Evolutionary conservation across 2,797 vertebrate species (phyloP), one percentile per base, ranked within the genome.

Genomic region (Steatocranus sp.): DNA sequence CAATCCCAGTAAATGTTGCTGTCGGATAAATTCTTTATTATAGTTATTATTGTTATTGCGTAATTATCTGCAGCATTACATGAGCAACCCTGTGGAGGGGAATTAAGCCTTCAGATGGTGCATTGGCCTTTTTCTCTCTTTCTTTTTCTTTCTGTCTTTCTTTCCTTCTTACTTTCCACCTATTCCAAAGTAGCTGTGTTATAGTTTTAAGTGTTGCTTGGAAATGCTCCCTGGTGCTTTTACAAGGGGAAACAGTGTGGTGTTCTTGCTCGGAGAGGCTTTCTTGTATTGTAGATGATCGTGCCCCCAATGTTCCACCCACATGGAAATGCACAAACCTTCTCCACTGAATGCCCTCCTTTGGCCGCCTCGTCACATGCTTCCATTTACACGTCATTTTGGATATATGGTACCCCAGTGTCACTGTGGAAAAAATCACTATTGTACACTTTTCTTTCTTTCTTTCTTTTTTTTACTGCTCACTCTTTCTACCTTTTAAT

Each of bases 211-310:
- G 91, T 92, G 93, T 94, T 92, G 90, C 92, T 94, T 95, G 95
- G 96, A 96, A 96, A 93, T 93, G 87, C 93, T 95, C 91, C 95
- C 95, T 82, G 91, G 93, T 95, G 93, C 87, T 94, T 96, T 96
- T 95, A 95, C 95, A 94, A 94, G 96, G 93, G 95, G 96, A 96
- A 97, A 93, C 93, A 93, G 93, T 90, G 86, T 94, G 94, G 93
- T 91, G 93, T 95, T 92, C 93, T 94, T 43, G 14, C 93, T 93
- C 10, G 3, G 89, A 93, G 90, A 90, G 87, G 86, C 78, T 90
- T 90, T 91, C 90, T 88, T 73, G 82, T 86, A 89, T 91, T 90
- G 90, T 86, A 91, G 86, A 86, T 80, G 84, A 94, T 88, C 86
- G 82, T 91, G 86, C 89, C 77, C 61, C 61, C 70, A 8, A 73